A percentile compares a stretch with the other conserved stretches of the same genome.
phyloP scores from a whole-genome alignment of 2,113 vertebrate species.

The Hypanus sabinus region DNA sequence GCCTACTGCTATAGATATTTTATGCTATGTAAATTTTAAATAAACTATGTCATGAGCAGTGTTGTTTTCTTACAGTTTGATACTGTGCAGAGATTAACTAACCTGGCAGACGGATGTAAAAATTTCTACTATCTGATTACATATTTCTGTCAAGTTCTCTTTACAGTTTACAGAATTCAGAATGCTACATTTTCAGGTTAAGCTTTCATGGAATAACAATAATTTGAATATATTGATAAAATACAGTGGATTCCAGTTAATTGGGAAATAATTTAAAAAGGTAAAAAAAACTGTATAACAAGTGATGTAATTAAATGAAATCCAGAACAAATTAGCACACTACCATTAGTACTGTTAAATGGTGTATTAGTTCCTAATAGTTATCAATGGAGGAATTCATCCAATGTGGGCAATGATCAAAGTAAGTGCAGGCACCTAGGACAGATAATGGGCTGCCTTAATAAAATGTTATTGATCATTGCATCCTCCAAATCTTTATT shows the following conservation, averaged over 20 bases:
- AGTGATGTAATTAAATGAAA: too few relatives aligned
- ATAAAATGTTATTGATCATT: too few relatives aligned
- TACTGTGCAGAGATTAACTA: not conserved
- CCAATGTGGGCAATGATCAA: too few relatives aligned
- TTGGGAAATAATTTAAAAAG: too few relatives aligned
- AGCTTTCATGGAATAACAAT: not conserved
- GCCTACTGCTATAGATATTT: not conserved
- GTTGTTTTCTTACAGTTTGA: not conserved
- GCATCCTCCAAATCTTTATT: too few relatives aligned
- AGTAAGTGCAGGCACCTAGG: too few relatives aligned
- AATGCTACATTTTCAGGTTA: not conserved
- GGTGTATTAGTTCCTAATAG: too few relatives aligned
- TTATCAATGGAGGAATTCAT: too few relatives aligned
- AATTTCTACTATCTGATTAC: not conserved
- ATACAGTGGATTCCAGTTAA: not conserved
- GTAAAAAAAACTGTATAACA: too few relatives aligned
- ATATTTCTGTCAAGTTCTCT: conserved; percentile 2
- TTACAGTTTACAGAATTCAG: not conserved
- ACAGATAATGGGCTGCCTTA: too few relatives aligned
- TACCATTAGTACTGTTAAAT: too few relatives aligned
- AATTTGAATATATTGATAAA: not conserved
- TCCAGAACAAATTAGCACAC: too few relatives aligned
- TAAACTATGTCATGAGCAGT: not conserved
- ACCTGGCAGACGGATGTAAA: not conserved
- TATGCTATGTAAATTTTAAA: not conserved